Evolutionary conservation across 2,113 vertebrate genomes (phyloP).

Genomic region (Cnemophilus loriae): DNA sequence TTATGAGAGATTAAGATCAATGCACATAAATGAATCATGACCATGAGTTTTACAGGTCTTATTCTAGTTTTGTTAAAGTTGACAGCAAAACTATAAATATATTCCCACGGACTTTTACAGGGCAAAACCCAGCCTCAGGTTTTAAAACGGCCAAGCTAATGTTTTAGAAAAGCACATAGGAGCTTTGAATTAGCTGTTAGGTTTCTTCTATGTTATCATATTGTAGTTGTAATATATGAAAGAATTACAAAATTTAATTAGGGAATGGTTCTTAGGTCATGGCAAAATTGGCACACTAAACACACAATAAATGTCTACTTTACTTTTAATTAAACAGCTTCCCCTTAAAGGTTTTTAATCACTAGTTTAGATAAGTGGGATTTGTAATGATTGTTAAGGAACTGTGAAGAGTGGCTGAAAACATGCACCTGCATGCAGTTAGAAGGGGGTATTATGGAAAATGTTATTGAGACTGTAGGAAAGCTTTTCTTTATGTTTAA

Average conservation of each 20-base stretch:
- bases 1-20: neutral
- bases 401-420: constrained; percentile 18
- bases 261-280: constrained; percentile 35
- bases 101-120: neutral
- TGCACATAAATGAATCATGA: neutral
- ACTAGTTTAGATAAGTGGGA: constrained; percentile 51
- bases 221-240: neutral
- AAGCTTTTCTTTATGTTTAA: neutral
- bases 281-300: neutral
- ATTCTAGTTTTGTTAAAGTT: neutral
- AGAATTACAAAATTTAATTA: constrained; percentile 29
- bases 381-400: constrained; percentile 33
- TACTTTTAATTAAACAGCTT: constrained; percentile 60
- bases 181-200: neutral
- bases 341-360: constrained; percentile 39
- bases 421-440: constrained; percentile 10
- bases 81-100: neutral
- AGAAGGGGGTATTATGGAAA: neutral
- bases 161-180: neutral
- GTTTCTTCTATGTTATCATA: neutral
- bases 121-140: neutral
- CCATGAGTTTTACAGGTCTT: neutral
- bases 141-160: neutral
- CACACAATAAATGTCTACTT: constrained; percentile 35
- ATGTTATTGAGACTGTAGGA: neutral